These are phyloP conservation scores for Brachionus sp. DNA, from an alignment of 1,140 invertebrate genomes.

Conservation along the genomic window DNA sequence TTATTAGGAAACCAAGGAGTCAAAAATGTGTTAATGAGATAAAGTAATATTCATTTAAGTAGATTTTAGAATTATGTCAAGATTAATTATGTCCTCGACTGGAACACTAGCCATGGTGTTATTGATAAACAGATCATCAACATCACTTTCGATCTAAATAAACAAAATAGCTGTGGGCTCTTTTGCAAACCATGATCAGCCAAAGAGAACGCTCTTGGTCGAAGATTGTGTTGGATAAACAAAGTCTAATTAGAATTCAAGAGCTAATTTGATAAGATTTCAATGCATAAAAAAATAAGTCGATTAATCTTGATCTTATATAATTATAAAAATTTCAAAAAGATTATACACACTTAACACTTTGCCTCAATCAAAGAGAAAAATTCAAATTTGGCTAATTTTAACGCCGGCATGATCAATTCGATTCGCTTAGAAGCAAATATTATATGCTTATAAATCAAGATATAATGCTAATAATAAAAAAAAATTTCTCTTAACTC, in stretches of 20 bases:
- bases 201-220: background rate
- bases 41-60: background rate
- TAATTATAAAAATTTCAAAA: background rate
- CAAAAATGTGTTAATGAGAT: background rate
- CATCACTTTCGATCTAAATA: background rate
- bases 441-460: slow-evolving; percentile 36
- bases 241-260: background rate
- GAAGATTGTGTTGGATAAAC: background rate
- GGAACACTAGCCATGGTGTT: background rate
- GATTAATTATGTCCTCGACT: background rate
- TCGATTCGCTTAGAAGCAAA: background rate
- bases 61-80: background rate
- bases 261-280: background rate
- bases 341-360: slow-evolving; percentile 8
- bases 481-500: slow-evolving; percentile 17
- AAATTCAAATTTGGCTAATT: slow-evolving; percentile 14
- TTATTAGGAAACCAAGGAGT: too few species aligned
- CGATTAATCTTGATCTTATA: slow-evolving; percentile 3
- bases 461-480: background rate
- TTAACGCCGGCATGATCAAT: slow-evolving; percentile 31
- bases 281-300: background rate
- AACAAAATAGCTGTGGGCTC: background rate
- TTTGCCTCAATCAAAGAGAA: slow-evolving; percentile 20
- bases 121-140: background rate
- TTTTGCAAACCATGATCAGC: background rate